Base-by-base conservation (phyloP, 2,113 vertebrate genomes). In the Tamias sibiricus region DNA sequence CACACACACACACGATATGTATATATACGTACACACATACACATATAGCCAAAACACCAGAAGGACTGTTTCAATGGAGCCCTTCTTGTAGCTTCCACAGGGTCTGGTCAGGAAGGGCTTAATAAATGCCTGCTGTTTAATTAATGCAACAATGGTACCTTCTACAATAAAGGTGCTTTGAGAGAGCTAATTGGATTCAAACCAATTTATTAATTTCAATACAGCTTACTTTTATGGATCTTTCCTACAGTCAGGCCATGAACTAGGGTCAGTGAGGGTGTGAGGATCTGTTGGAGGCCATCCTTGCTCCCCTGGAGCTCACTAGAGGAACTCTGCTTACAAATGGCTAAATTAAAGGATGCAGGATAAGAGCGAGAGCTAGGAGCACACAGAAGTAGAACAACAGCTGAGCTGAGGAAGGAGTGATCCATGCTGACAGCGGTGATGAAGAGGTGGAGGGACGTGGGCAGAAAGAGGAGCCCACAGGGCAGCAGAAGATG, bases 311-410 rank as follows among this genome's bases (percentile, higher is more conserved):
- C 19, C 24, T 8, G 47, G 40, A 71, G 28, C 54, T 40, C 66
- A 12, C 40, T 37, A 57, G n/a, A 85, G 26, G 62, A 77, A 19
- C 22, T 91, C 12, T 30, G 7, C 40, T 88, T 82, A 72, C 30
- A 40, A 37, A 42, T 6, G 7, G 35, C 40, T 49, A 12, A n/a
- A 17, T 47, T 69, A 85, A 86, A 91, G 40, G 26, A 47, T 19
- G 1, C 14, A 47, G 57, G 59, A 42, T 62, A 52, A 19, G 77
- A 66, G 12, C 62, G 81, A 64, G 59, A 83, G 14, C 47, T 77
- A 28, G 52, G 74, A 64, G 2, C 71, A 49, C 13, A 95, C 71
- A 74, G 57, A 8, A 75, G 94, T 68, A 59, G 37, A 54, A 92
- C 19, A 40, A 44, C n/a, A 81, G 6, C 44, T 0, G 5, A 62